These are phyloP conservation scores for Girardinus metallicus DNA, from an alignment of 2,797 vertebrate species.

Conservation along the genomic window DNA sequence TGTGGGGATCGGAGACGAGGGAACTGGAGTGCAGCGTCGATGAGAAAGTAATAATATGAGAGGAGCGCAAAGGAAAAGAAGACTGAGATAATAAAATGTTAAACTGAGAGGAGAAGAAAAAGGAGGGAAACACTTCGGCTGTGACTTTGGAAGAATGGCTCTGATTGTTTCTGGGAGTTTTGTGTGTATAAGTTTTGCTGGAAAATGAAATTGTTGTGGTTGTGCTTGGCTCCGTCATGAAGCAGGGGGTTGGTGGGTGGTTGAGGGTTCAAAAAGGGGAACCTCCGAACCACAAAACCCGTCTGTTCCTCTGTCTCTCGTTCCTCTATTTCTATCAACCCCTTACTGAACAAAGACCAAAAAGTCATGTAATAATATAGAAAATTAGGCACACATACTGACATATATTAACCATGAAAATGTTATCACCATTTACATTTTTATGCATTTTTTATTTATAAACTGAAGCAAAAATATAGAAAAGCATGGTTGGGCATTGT, in stretches of 20 bases:
- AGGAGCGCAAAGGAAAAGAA: conserved; percentile 23
- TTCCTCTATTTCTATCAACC: conserved; percentile 37
- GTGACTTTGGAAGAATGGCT: conserved; percentile 35
- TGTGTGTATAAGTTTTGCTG: conserved; percentile 51
- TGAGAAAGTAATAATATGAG: conserved; percentile 37
- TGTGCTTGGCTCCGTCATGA: conserved; percentile 41
- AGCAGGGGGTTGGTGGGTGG: background rate
- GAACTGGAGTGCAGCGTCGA: conserved; percentile 19
- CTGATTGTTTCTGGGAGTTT: conserved; percentile 36
- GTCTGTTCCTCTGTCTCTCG: conserved; percentile 12
- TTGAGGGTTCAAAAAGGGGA: conserved; percentile 5
- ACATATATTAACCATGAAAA: background rate
- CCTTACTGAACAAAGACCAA: conserved; percentile 10
- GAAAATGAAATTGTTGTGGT: conserved; percentile 74
- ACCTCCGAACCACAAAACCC: conserved; percentile 40
- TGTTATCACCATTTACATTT: background rate
- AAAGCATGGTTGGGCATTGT: background rate
- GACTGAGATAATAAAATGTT: conserved; percentile 32
- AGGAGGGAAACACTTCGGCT: conserved; percentile 41
- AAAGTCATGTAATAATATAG: background rate
- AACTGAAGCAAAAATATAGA: background rate
- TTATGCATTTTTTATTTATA: background rate
- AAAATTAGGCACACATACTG: background rate
- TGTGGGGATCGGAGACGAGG: conserved; percentile 41
- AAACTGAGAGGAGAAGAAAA: conserved; percentile 19